Conservation (phyloP, 2,888 invertebrate genomes). For the Quadroppia sp. region DNA sequence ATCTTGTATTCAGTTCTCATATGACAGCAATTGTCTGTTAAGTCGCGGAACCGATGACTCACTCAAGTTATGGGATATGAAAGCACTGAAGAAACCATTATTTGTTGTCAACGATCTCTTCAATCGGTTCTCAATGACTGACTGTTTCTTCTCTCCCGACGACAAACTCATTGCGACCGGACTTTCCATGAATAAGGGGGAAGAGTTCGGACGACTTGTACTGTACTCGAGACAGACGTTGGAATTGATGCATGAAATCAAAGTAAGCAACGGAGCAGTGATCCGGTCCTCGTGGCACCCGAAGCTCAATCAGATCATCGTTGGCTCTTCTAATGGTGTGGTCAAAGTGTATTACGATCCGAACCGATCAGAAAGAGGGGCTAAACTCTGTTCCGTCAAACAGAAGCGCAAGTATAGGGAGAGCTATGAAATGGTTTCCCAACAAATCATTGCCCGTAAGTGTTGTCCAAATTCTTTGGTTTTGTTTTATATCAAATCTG, state of each 20-base stretch:
- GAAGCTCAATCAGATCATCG: conserved; percentile 91
- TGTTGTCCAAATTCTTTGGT: conserved; percentile 34
- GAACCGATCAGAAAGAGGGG: conserved; percentile 77
- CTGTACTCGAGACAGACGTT: conserved; percentile 77
- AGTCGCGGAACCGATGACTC: conserved; percentile 87
- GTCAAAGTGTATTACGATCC: conserved; percentile 89
- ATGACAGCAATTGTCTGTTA: conserved; percentile 71
- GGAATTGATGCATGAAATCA: conserved; percentile 67
- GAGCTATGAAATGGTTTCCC: conserved; percentile 63
- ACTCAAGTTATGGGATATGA: conserved; percentile 88
- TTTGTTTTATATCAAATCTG: no score
- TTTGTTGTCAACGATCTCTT: conserved; percentile 64
- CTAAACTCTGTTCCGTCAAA: conserved; percentile 81
- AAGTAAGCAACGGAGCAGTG: conserved; percentile 69
- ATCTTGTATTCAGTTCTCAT: conserved; percentile 79
- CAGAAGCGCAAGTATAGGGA: conserved; percentile 44
- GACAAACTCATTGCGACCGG: conserved; percentile 84
- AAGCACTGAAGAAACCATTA: conserved; percentile 73
- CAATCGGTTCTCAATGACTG: conserved; percentile 68
- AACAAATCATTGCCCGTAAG: conserved; percentile 84
- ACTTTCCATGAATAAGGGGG: conserved; percentile 66
- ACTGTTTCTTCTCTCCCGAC: conserved; percentile 79
- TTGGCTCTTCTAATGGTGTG: conserved; percentile 83
- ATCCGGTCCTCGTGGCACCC: conserved; percentile 94
- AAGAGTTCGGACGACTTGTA: conserved; percentile 63